Evolutionary conservation across 53 echinoderm and acorn worm species (phyloP), one percentile per base, ranked within the genome.

Genomic region (Luidia sarsii): DNA sequence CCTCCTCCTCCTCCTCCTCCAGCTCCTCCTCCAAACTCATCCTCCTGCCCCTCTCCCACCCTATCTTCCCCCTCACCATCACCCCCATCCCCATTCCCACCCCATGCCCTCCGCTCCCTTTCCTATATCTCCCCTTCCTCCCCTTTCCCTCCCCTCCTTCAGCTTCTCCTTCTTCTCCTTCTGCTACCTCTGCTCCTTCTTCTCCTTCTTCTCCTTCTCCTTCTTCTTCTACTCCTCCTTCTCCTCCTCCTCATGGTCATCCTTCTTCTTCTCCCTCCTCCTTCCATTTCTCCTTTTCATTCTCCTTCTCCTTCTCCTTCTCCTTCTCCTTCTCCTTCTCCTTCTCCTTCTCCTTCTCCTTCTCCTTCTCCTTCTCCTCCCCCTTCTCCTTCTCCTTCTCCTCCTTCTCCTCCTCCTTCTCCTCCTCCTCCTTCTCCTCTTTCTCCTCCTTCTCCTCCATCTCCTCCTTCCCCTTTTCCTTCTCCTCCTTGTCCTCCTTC

Each of bases 401-500:
- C 57, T 57, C n/a, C 25, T 57, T 24, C 25, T 24, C 19, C 25
- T 24, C 19, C 57, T 57, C 19, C 57, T 57, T 24, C 25, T 57
- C 19, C 57, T 24, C 19, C 25, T 24, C 19, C 25, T 57, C n/a
- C 25, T 57, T 57, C 57, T 24, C 19, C 25, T 24, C n/a, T 28
- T 30, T 33, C 34, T 29, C 32, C 36, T 65, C 32, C 18, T 27
- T 33, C 34, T 65, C 31, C 65, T 65, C 8, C 31, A 22, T 32
- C 18, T 33, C 32, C 27, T 65, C 9, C 27, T 65, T 65, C 31
- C 32, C 32, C 27, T 33, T 32, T 28, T 61, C 33, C 41, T 2
- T 81, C 51, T 81, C 31, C 65, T 41, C 66, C 67, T 67, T 31
- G 29, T 32, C 48, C 51, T 67, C 24, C 41, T 45, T 67, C 67